These are phyloP conservation scores for Platynereis dumerilii DNA, from an alignment of 2,888 invertebrate species.

Conservation along the genomic window DNA sequence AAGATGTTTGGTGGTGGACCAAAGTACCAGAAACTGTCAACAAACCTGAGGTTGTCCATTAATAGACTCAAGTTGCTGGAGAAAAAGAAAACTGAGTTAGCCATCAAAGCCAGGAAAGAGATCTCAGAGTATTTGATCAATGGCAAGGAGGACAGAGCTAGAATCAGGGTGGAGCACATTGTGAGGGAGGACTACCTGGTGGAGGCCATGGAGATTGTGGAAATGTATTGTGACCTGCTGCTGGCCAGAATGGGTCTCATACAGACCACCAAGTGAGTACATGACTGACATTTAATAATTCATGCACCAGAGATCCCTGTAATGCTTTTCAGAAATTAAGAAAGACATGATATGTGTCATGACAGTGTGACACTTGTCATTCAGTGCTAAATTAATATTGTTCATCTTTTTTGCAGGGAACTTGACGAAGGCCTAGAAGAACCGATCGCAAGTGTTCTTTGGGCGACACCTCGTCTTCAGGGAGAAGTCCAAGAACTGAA, in stretches of 20 bases:
- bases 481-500: slow-evolving; percentile 72
- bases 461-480: slow-evolving; percentile 90
- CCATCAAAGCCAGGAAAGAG: slow-evolving; percentile 94
- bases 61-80: slow-evolving; percentile 89
- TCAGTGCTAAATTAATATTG: no score
- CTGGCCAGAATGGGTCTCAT: slow-evolving; percentile 95
- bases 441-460: slow-evolving; percentile 93
- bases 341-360: no score
- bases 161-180: slow-evolving; percentile 97
- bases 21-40: slow-evolving; percentile 79
- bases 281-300: background rate
- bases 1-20: slow-evolving; percentile 38
- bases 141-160: slow-evolving; percentile 73
- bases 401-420: slow-evolving; percentile 64
- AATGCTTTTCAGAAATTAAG: background rate
- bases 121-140: slow-evolving; percentile 84
- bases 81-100: slow-evolving; percentile 91
- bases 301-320: background rate
- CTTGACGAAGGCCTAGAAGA: slow-evolving; percentile 94
- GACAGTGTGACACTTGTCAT: no score
- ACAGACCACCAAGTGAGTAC: slow-evolving; percentile 65
- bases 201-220: slow-evolving; percentile 98
- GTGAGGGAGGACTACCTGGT: slow-evolving; percentile 99
- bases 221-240: slow-evolving; percentile 98
- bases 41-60: slow-evolving; percentile 84